A percentile compares a stretch with the other conserved stretches of the same genome.
Evolutionary conservation across 2,797 vertebrate species (phyloP).

Genomic region (Petrocephalus sullivani): DNA sequence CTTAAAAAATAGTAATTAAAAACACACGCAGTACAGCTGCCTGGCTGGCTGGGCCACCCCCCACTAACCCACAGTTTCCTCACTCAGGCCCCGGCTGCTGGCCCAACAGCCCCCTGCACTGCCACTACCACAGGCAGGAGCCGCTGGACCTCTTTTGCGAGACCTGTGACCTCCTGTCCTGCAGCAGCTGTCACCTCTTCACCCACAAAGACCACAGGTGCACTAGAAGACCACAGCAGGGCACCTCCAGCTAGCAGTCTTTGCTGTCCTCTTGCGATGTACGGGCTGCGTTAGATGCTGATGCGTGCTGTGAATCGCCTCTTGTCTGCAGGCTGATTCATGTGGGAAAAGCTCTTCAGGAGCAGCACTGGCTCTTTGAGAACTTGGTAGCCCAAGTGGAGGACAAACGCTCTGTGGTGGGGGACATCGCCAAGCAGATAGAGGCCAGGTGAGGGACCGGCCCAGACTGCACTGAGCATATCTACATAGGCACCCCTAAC

Average conservation of each 20-base stretch:
- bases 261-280: conserved; percentile 6
- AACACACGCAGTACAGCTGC: not conserved
- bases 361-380: conserved; percentile 71
- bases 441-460: conserved; percentile 60
- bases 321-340: conserved; percentile 56
- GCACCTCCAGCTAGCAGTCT: not conserved
- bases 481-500: not conserved
- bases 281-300: not conserved
- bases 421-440: conserved; percentile 67
- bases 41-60: not conserved
- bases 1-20: not conserved
- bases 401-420: conserved; percentile 64
- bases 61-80: conserved; percentile 16
- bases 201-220: conserved; percentile 76
- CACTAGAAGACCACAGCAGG: not conserved
- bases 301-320: not conserved
- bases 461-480: not conserved
- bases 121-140: conserved; percentile 72
- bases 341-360: conserved; percentile 67
- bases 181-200: conserved; percentile 76
- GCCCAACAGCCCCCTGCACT: conserved; percentile 61
- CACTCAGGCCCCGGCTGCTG: conserved; percentile 58
- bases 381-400: conserved; percentile 67
- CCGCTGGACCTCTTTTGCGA: conserved; percentile 74
- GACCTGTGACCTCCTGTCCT: conserved; percentile 76